These are phyloP conservation scores for Micropterix aruncella DNA, from an alignment of 2,888 invertebrate species.

Conservation along the genomic window DNA sequence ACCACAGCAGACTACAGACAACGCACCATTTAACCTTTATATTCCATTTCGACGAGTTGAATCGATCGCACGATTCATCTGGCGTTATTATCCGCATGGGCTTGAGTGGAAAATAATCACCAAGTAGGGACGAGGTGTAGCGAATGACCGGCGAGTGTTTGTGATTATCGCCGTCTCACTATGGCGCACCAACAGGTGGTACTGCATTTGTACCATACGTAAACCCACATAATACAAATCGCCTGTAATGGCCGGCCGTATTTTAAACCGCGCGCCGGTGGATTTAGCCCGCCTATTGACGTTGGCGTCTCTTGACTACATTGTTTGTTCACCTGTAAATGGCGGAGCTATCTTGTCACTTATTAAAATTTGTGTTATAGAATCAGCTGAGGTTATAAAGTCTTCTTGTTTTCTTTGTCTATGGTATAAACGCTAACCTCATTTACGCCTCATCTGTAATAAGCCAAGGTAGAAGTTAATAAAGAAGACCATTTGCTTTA, in stretches of 20 bases:
- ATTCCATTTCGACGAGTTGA: not conserved
- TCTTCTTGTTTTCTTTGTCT: too few relatives aligned
- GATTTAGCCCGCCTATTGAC: not conserved
- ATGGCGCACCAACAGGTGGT: not conserved
- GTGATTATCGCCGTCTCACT: not conserved
- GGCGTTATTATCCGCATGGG: not conserved
- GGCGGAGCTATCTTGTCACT: too few relatives aligned
- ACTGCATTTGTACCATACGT: not conserved
- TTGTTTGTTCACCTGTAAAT: too few relatives aligned
- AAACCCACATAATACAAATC: not conserved
- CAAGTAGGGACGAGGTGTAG: not conserved
- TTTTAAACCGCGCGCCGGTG: not conserved
- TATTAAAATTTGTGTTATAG: too few relatives aligned
- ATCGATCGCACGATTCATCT: not conserved
- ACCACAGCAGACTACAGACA: too few relatives aligned
- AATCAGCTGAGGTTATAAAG: too few relatives aligned
- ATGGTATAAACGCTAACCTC: too few relatives aligned
- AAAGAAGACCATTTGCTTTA: too few relatives aligned
- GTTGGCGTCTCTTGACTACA: too few relatives aligned
- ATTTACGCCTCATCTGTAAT: too few relatives aligned
- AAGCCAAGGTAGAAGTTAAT: too few relatives aligned
- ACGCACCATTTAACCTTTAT: too few relatives aligned
- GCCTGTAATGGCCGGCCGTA: not conserved
- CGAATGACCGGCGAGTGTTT: not conserved
- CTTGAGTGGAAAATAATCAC: not conserved